phyloP scores from a whole-genome alignment of 2,888 invertebrate genomes.

The Phengaris alcon region DNA sequence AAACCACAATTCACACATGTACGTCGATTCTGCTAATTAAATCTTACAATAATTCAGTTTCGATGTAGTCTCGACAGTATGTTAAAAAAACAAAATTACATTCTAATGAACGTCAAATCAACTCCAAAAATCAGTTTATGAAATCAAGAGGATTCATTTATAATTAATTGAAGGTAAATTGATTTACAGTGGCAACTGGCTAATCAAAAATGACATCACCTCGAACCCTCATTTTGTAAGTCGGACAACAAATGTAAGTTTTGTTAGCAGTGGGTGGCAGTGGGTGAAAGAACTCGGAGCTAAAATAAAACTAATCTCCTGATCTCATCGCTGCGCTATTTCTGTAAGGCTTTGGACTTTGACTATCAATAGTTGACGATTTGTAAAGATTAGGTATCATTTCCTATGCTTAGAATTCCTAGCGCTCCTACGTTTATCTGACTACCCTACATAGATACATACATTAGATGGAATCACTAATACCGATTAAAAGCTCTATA shows the following conservation, averaged over 20 bases:
- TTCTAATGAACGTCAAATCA: too few relatives aligned
- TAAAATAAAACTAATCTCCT: slow-evolving; percentile 39
- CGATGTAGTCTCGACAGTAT: too few relatives aligned
- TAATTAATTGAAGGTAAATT: too few relatives aligned
- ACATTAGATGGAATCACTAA: too few relatives aligned
- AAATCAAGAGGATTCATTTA: too few relatives aligned
- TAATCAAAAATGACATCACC: too few relatives aligned
- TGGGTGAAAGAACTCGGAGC: slow-evolving; percentile 43
- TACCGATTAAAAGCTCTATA: not conserved
- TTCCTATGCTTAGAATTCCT: not conserved
- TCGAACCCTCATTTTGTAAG: not conserved
- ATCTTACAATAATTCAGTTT: too few relatives aligned
- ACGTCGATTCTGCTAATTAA: too few relatives aligned
- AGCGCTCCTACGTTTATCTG: not conserved
- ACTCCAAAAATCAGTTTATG: too few relatives aligned
- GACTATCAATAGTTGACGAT: not conserved
- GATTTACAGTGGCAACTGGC: not conserved
- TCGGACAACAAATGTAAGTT: slow-evolving; percentile 5
- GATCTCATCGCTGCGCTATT: slow-evolving; percentile 41
- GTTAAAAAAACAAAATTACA: too few relatives aligned
- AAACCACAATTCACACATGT: too few relatives aligned
- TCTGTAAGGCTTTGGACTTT: slow-evolving; percentile 31
- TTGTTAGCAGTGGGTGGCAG: slow-evolving; percentile 19
- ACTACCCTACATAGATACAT: too few relatives aligned
- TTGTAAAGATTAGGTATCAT: not conserved